Base-by-base conservation (phyloP, 1,140 invertebrate genomes). In the Drosophila mojavensis region DNA sequence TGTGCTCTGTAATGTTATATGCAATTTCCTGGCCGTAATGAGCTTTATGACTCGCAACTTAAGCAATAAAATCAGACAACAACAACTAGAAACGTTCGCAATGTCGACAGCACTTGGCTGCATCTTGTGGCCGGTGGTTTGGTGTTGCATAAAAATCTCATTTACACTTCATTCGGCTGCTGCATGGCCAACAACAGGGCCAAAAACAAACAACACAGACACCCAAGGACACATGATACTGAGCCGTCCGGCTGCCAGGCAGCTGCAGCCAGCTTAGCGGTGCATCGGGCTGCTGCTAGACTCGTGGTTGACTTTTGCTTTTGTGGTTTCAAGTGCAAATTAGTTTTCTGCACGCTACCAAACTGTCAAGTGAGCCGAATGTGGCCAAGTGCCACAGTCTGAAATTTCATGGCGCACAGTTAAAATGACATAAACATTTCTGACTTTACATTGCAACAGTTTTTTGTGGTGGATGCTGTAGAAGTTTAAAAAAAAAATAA, bases 101-200 rank as follows among this genome's bases (percentile, higher is more conserved):
- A 68, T 84, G 67, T 73, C 58, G 10, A 59, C 56, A 68, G 60
- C 47, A 66, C 66, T 68, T 66, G 63, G 54, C 56, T 81, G 79
- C 83, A 82, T 79, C 83, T 86, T 86, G 82, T 71, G 82, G 82
- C 70, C 79, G 50, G 59, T 39, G 50, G 59, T 33, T 72, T 75
- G 78, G 83, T 88, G 82, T 86, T 86, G 82, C 79, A 86, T 83
- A 86, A 88, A 88, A 88, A 83, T 79, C 70, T 82, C 84, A 88
- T 88, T 88, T 88, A 74, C 70, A 69, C 65, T 79, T 71, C 73
- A 76, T 76, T 72, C 58, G 73, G 56, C 66, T 45, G 41, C 39
- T 65, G 53, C 63, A 65, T 10, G 15, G 15, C 6, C 15, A 43
- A 55, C 17, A 17, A 17, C 17, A 17, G 17, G 17, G 17, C 17